Conservation (phyloP, 1,140 invertebrate genomes). For the Phocides pigmalion region DNA sequence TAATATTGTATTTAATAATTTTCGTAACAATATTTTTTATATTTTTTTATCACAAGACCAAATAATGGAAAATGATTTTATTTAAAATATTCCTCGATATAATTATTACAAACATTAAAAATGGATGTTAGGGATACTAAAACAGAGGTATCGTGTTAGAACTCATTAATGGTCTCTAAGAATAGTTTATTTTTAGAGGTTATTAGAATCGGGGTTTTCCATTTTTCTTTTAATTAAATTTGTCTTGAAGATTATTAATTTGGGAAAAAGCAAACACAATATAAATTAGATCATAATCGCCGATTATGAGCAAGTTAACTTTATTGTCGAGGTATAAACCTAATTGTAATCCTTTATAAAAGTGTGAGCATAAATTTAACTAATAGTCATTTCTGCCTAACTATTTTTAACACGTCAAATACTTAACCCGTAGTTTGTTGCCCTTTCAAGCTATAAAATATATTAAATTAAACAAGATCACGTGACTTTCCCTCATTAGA, state of each 20-base stretch:
- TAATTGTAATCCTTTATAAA: constrained; percentile 1
- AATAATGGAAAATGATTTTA: too few relatives aligned
- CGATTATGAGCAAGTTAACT: constrained; percentile 1
- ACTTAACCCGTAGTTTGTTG: constrained; percentile 13
- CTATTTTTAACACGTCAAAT: constrained; percentile 9
- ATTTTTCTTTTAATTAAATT: not conserved
- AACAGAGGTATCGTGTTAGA: too few relatives aligned
- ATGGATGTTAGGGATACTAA: too few relatives aligned
- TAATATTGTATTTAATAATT: too few relatives aligned
- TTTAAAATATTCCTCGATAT: too few relatives aligned
- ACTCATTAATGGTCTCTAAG: too few relatives aligned
- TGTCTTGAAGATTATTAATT: not conserved
- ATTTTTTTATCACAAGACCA: too few relatives aligned
- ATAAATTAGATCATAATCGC: not conserved
- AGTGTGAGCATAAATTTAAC: not conserved
- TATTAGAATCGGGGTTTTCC: too few relatives aligned
- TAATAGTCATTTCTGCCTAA: constrained; percentile 5
- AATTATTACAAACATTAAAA: too few relatives aligned
- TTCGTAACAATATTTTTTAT: too few relatives aligned
- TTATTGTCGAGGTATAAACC: not conserved
- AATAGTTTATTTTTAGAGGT: too few relatives aligned
- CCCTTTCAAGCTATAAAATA: constrained; percentile 13
- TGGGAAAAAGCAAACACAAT: not conserved
- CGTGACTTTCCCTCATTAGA: constrained; percentile 16
- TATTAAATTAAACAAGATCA: constrained; percentile 23